A percentile compares a stretch with the other conserved stretches of the same genome.
Conservation (phyloP, 2,888 invertebrate species). For the Atrina japonica region DNA sequence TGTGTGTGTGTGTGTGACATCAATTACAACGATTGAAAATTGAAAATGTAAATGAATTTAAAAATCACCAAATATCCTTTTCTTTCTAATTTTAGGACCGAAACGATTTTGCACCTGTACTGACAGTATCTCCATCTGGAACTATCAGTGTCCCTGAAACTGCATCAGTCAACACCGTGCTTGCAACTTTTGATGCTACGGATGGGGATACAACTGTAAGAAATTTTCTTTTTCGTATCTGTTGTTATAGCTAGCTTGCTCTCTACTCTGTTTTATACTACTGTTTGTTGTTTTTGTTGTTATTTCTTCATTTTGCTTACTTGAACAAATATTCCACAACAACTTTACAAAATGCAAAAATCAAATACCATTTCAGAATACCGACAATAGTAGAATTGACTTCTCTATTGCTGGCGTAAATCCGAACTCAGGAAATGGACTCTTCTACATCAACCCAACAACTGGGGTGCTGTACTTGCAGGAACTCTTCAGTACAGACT, state of each 20-base stretch:
- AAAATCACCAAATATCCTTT: too few species aligned
- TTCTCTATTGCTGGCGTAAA: slow-evolving; percentile 53
- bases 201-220: slow-evolving; percentile 62
- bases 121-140: slow-evolving; percentile 46
- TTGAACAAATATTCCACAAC: too few species aligned
- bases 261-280: too few species aligned
- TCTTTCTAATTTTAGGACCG: slow-evolving; percentile 59
- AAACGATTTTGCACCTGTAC: slow-evolving; percentile 71
- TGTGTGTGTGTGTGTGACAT: too few species aligned
- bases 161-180: slow-evolving; percentile 47
- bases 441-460: slow-evolving; percentile 61
- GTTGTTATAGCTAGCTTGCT: too few species aligned
- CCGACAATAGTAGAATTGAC: slow-evolving; percentile 33
- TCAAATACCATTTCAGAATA: too few species aligned
- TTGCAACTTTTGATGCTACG: slow-evolving; percentile 55
- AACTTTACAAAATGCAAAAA: too few species aligned
- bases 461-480: slow-evolving; percentile 60
- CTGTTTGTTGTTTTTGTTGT: too few species aligned
- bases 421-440: slow-evolving; percentile 53
- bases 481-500: slow-evolving; percentile 48
- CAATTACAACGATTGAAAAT: too few species aligned
- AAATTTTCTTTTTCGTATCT: slow-evolving; percentile 7
- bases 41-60: too few species aligned
- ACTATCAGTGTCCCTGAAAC: slow-evolving; percentile 55
- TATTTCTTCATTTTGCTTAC: too few species aligned